Conservation (phyloP, 2,113 vertebrate species). For the Corapipo altera region DNA sequence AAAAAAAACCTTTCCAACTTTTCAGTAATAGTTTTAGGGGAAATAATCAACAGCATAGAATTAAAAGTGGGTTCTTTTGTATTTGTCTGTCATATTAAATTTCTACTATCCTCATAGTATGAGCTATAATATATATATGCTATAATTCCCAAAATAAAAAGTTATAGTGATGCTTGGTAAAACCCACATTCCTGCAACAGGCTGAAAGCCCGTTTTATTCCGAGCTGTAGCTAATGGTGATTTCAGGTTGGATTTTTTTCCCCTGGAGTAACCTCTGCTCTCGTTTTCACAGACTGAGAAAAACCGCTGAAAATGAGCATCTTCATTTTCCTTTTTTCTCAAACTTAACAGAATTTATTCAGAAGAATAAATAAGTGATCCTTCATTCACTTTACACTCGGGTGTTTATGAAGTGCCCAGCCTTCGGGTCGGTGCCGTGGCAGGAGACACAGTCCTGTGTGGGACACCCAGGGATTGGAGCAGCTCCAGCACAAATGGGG, state of each 20-base stretch:
- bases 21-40: background rate
- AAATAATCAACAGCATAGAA: background rate
- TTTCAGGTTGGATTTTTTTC: background rate
- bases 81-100: background rate
- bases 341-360: background rate
- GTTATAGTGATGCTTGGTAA: background rate
- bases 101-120: background rate
- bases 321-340: background rate
- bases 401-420: background rate
- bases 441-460: background rate
- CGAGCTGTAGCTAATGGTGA: background rate
- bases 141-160: background rate
- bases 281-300: background rate
- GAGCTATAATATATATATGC: background rate
- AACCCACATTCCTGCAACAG: background rate
- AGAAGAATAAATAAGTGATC: background rate
- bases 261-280: background rate
- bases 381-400: background rate
- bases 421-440: fast-evolving
- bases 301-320: background rate
- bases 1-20: background rate
- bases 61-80: background rate
- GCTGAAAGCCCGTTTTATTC: background rate
- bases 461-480: background rate
- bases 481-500: background rate